phyloP scores from a whole-genome alignment of 2,888 invertebrate genomes.

The Stenurella melanura region DNA sequence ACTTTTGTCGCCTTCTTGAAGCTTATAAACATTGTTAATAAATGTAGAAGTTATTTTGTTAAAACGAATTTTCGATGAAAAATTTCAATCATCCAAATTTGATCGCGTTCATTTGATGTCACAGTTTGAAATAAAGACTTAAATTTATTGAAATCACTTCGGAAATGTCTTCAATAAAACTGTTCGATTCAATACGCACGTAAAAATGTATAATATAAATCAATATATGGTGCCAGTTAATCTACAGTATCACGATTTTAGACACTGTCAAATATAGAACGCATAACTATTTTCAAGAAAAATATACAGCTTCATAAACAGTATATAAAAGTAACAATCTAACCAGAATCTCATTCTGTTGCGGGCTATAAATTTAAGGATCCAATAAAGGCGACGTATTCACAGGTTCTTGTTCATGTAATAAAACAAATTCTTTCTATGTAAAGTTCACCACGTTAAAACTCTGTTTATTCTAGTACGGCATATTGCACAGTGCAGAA shows the following conservation, averaged over 20 bases:
- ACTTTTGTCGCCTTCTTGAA: too few relatives aligned
- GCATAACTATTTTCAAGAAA: neutral
- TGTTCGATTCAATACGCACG: too few relatives aligned
- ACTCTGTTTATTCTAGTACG: neutral
- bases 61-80: too few relatives aligned
- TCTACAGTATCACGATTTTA: neutral
- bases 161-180: too few relatives aligned
- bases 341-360: neutral
- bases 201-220: neutral
- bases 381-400: constrained; percentile 12
- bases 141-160: too few relatives aligned
- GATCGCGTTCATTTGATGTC: too few relatives aligned
- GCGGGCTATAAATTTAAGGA: constrained; percentile 14
- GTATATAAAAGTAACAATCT: constrained; percentile 16
- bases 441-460: neutral
- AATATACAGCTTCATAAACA: constrained; percentile 7
- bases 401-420: neutral
- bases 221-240: neutral
- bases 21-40: too few relatives aligned
- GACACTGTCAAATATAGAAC: neutral
- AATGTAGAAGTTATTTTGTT: too few relatives aligned
- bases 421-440: constrained; percentile 8
- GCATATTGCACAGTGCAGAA: neutral
- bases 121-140: too few relatives aligned
- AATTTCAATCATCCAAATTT: too few relatives aligned